phyloP scores from a whole-genome alignment of 2,888 invertebrate genomes.

The Neoascia interrupta region DNA sequence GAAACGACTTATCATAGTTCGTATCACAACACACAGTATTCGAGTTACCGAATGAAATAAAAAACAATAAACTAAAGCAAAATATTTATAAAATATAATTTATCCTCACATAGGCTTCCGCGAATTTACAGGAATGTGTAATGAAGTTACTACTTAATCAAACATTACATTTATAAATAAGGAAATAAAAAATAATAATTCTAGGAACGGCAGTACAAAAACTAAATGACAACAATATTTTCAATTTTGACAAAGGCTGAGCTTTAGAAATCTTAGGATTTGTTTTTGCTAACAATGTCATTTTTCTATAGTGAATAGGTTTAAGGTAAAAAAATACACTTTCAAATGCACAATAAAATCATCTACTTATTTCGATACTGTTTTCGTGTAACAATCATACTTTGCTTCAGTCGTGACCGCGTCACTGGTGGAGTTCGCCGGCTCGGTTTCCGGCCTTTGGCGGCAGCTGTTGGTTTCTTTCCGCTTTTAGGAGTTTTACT shows the following conservation, averaged over 20 bases:
- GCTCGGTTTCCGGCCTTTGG: constrained; percentile 15
- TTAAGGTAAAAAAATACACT: background rate
- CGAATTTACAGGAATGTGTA: constrained; percentile 46
- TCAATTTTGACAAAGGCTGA: constrained; percentile 5
- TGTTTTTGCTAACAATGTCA: constrained; percentile 21
- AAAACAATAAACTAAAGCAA: constrained; percentile 27
- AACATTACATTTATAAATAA: constrained; percentile 13
- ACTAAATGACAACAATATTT: constrained; percentile 4
- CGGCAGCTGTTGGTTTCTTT: background rate
- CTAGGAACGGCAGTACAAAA: constrained; percentile 33
- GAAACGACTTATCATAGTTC: constrained; percentile 48
- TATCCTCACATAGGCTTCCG: constrained; percentile 13
- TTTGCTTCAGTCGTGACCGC: constrained; percentile 71
- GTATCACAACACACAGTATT: constrained; percentile 60
- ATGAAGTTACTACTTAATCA: constrained; percentile 14
- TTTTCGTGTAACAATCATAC: constrained; percentile 30
- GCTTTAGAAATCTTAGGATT: background rate
- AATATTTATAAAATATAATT: constrained; percentile 55
- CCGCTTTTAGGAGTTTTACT: constrained; percentile 25
- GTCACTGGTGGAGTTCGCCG: constrained; percentile 71
- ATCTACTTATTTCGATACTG: constrained; percentile 36
- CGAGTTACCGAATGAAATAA: constrained; percentile 33
- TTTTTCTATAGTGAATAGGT: constrained; percentile 14
- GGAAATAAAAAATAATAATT: background rate
- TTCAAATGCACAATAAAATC: constrained; percentile 2